Base-by-base conservation (phyloP, 1,140 invertebrate species). In the Carcinoscorpius rotundicauda region DNA sequence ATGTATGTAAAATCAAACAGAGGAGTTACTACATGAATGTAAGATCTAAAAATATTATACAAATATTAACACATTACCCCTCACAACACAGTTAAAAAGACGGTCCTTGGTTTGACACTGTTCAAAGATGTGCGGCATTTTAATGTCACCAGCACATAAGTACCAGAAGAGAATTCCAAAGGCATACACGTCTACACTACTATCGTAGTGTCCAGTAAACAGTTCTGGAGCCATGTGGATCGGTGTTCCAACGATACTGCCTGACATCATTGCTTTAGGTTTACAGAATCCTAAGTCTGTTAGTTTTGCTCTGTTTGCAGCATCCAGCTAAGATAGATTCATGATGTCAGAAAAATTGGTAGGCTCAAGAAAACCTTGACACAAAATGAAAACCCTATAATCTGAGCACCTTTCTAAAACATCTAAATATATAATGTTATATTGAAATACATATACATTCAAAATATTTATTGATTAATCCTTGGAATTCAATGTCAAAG, bases 111-210 rank as follows among this genome's bases (percentile, higher is more conserved):
- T 91, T 70, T 85, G 84, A 76, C 90, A 93, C 67, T 87, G 84
- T 73, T 93, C 89, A 77, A 92, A 93, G 4, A 85, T 83, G 60
- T 82, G 81, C 4, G 91, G 90, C 58, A 93, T 78, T 72, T 82
- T 83, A 0, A 90, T 85, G 71, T 87, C 84, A 3, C 89, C 89
- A 5, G 89, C 85, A 78, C 89, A 93, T 63, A 92, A 82, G 70
- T 92, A 92, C 91, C 90, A 93, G 76, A 93, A 92, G 29, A 93
- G 77, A 61, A 94, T 89, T 2, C 90, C 91, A 76, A 94, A 93
- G 2, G 90, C 90, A 75, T 93, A 93, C 3, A 93, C 85, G 29
- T 29, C 29, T 2, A 29, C 29, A 29, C 29, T 29, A 29, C 29
- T 29, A 29, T 29, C 29, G 29, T 91, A 0, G 89, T 88, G 76